Conservation (phyloP, 2,888 invertebrate genomes). For the Drosophila helvetica region DNA sequence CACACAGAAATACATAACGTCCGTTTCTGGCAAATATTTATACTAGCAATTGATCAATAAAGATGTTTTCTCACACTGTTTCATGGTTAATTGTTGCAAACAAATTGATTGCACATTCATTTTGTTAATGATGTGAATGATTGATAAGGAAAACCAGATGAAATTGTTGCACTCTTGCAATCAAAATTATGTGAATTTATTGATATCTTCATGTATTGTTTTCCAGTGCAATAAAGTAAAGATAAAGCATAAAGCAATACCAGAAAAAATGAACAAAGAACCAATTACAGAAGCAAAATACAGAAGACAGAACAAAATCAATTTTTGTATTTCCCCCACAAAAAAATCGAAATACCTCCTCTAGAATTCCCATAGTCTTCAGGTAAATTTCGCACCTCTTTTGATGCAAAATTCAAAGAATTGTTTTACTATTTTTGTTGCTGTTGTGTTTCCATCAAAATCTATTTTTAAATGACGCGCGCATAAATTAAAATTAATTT, state of each 20-base stretch:
- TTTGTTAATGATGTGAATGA: neutral
- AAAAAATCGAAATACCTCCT: no score
- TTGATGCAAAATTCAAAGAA: neutral
- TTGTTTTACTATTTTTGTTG: constrained; percentile 9
- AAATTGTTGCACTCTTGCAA: neutral
- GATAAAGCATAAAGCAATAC: neutral
- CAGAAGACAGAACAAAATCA: neutral
- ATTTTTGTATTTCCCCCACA: neutral
- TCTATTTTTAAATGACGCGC: constrained; percentile 56
- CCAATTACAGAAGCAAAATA: neutral
- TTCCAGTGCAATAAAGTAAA: neutral
- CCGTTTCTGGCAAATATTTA: neutral
- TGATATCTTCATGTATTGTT: neutral
- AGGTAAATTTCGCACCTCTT: neutral
- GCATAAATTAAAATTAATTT: constrained; percentile 46
- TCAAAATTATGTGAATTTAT: no score
- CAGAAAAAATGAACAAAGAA: neutral
- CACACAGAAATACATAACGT: neutral
- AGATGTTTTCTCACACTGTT: neutral
- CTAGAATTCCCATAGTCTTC: neutral
- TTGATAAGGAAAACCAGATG: neutral
- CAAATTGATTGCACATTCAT: neutral
- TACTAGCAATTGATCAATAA: neutral
- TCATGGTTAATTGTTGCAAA: neutral
- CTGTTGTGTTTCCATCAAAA: constrained; percentile 23